Base-by-base conservation (phyloP, 2,888 invertebrate genomes). In the Leptinotarsa tumamoca region DNA sequence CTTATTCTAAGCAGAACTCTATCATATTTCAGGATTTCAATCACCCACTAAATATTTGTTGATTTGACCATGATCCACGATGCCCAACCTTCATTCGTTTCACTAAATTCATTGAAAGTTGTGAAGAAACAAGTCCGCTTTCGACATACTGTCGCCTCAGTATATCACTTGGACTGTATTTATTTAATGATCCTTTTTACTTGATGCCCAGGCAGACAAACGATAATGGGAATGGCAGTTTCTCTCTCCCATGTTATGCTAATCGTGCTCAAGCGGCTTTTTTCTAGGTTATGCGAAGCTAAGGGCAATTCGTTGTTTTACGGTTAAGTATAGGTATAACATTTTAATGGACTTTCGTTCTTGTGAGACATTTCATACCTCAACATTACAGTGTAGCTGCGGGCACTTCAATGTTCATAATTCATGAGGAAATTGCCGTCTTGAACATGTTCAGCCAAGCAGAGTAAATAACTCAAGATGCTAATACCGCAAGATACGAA, bases 191-290 rank as follows among this genome's bases (percentile, higher is more conserved):
- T 21, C 73, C 73, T 71, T 70, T 75, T 71, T 68, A 68, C 61
- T 68, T 61, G 73, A 74, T 54, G 72, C 69, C 67, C 67, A 63
- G 70, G 56, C 67, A 69, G 70, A 70, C 71, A 71, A 76, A 76
- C 72, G 77, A 74, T 74, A 77, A 73, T 68, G 58, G 76, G 49
- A 77, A 77, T 77, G 72, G 72, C 71, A 70, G 75, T 75, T 74
- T 66, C 75, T 68, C 67, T 67, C 71, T 75, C 43, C 43, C 68
- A 67, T 71, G 71, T 73, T 71, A 73, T 75, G 73, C 67, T 78
- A 73, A 78, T 71, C 56, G 68, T 71, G 72, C 68, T 70, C 61
- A 56, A 56, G 68, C 67, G 18, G 71, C 43, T 61, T 67, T 76
- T 76, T 76, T 76, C 67, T 67, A 68, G 72, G 72, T 72, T 67